Base-by-base conservation (phyloP, 2,797 vertebrate genomes). In the Takifugu rubripes region DNA sequence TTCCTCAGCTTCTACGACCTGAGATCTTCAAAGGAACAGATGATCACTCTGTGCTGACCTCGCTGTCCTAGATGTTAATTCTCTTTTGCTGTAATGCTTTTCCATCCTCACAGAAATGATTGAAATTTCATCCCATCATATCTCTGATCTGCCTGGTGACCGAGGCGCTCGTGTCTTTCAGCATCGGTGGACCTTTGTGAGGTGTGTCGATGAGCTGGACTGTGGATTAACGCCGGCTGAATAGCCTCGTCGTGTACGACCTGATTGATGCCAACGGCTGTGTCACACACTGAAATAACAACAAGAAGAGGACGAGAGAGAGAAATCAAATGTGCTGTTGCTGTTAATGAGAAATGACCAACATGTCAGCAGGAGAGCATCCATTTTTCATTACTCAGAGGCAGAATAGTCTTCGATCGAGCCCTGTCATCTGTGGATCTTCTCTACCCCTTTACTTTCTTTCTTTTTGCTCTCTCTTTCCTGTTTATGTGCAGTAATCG, bases 261-360 rank as follows among this genome's bases (percentile, higher is more conserved):
- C 24, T 68, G 74, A 79, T 70, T 72, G 76, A 68, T 67, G 72
- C 70, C 66, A 12, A 45, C 47, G 65, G 77, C 64, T 25, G 66
- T 56, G 64, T 70, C 64, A 74, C 26, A 69, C 54, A 3, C 52
- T 2, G 61, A 61, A 59, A 40, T 52, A 10, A 56, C 59, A 63
- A 72, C 61, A 15, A 46, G 27, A 44, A 46, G n/a, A 21, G 17
- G 21, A 3, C 7, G 15, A 47, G 50, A 62, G 44, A 64, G 26
- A 50, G 26, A 50, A n/a, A n/a, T 11, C 6, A 70, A 78, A 53
- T 50, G 56, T 56, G 49, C 33, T 55, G 74, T 77, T 69, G 77
- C 75, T 72, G 72, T 76, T 78, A 49, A 78, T 81, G 72, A 78
- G 72, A 64, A 70, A 83, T 72, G 62, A 81, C 76, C 64, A 58